These are phyloP conservation scores for Dryas iulia DNA, from an alignment of 1,140 invertebrate genomes.

Conservation along the genomic window DNA sequence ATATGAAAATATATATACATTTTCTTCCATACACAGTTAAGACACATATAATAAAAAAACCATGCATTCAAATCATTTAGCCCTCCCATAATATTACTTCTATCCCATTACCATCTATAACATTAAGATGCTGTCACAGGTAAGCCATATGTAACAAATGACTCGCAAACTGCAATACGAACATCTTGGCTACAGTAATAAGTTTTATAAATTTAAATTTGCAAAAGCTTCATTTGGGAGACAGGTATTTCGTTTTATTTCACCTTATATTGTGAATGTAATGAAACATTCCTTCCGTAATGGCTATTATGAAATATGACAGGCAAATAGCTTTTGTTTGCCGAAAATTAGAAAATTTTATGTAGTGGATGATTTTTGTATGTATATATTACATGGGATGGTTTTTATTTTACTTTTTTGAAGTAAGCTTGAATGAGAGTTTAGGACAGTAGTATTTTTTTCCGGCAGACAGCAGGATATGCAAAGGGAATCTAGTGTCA, in stretches of 20 bases:
- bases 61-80: too few species aligned
- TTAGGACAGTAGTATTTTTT: too few species aligned
- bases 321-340: slow-evolving; percentile 6
- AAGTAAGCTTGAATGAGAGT: too few species aligned
- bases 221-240: not conserved
- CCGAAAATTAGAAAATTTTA: not conserved
- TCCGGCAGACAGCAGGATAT: too few species aligned
- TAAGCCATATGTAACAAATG: not conserved
- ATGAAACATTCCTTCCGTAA: slow-evolving; percentile 21
- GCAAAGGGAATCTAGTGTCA: too few species aligned
- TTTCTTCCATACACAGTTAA: too few species aligned
- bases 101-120: not conserved
- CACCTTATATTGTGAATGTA: slow-evolving; percentile 10
- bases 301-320: slow-evolving; percentile 8
- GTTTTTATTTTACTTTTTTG: not conserved
- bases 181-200: not conserved
- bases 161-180: not conserved
- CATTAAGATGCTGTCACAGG: not conserved
- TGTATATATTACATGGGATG: not conserved
- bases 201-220: slow-evolving; percentile 23
- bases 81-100: not conserved
- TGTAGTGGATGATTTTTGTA: not conserved
- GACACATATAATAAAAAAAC: too few species aligned
- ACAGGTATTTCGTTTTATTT: slow-evolving; percentile 9
- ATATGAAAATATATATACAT: too few species aligned